A percentile compares a stretch with the other conserved stretches of the same genome.
These are phyloP conservation scores for Esox niger DNA, from an alignment of 2,113 vertebrate genomes.

Conservation along the genomic window DNA sequence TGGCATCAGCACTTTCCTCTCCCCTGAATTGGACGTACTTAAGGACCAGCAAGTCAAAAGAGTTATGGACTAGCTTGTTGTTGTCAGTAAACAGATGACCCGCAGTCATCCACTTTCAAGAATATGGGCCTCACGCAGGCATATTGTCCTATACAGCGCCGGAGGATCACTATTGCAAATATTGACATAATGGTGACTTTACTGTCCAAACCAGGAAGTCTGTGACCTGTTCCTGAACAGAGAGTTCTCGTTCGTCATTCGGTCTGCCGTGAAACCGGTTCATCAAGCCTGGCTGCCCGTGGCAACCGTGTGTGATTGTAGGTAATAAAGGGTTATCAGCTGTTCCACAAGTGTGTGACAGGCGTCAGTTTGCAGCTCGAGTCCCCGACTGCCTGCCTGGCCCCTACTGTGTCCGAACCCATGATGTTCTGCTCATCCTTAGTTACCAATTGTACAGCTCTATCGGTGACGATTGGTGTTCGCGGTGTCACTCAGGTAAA, in stretches of 20 bases:
- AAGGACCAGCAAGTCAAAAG: conserved; percentile 34
- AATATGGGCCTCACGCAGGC: conserved; percentile 37
- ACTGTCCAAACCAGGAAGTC: conserved; percentile 66
- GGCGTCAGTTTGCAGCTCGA: too few relatives aligned
- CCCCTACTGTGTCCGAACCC: too few relatives aligned
- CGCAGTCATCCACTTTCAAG: conserved; percentile 5
- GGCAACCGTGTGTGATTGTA: conserved; percentile 45
- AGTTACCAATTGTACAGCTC: too few relatives aligned
- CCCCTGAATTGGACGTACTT: conserved; percentile 23
- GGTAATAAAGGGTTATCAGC: background rate
- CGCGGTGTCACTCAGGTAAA: too few relatives aligned
- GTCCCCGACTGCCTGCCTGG: too few relatives aligned
- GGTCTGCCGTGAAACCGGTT: conserved; percentile 57
- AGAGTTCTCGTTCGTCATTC: conserved; percentile 41
- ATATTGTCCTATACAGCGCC: conserved; percentile 12
- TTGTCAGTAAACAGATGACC: conserved; percentile 59
- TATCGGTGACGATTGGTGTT: too few relatives aligned
- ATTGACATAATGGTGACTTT: conserved; percentile 70
- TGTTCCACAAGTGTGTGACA: background rate
- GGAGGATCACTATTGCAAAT: conserved; percentile 70
- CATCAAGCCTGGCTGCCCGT: conserved; percentile 41
- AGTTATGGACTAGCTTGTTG: conserved; percentile 41
- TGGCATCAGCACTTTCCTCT: conserved; percentile 34
- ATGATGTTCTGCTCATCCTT: too few relatives aligned
- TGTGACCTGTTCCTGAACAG: conserved; percentile 49